Evolutionary conservation across 1,140 invertebrate species (phyloP).

Genomic region (Aradophagus sp.): DNA sequence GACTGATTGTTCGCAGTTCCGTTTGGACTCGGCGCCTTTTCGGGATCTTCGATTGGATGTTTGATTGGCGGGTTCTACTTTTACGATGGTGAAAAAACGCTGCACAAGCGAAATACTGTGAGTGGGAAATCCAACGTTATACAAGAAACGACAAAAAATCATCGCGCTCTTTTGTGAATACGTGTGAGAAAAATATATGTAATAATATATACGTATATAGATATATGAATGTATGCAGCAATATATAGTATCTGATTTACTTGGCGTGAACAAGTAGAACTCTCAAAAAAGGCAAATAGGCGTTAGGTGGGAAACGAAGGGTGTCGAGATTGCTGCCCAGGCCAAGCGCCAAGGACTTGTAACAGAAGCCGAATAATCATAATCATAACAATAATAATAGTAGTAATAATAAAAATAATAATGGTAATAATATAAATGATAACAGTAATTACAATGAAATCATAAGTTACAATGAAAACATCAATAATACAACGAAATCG

Average conservation of each 20-base stretch:
- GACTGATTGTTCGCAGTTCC: conserved; percentile 27
- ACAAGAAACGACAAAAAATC: conserved; percentile 66
- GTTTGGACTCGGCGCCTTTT: conserved; percentile 58
- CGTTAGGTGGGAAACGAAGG: conserved; percentile 58
- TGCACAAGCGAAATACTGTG: conserved; percentile 76
- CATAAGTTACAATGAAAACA: conserved; percentile 48
- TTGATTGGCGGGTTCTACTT: conserved; percentile 71
- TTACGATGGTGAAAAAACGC: conserved; percentile 74
- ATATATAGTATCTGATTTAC: conserved; percentile 58
- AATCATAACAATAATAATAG: conserved; percentile 44
- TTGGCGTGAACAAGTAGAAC: conserved; percentile 69
- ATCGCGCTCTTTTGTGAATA: conserved; percentile 56
- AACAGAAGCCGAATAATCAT: conserved; percentile 62
- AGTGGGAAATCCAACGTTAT: conserved; percentile 72
- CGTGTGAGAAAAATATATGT: conserved; percentile 60
- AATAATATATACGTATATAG: conserved; percentile 53
- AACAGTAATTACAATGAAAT: no score
- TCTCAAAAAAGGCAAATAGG: conserved; percentile 63
- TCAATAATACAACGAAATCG: conserved; percentile 64
- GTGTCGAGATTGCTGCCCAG: conserved; percentile 63
- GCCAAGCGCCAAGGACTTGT: conserved; percentile 64
- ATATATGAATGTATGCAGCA: conserved; percentile 51
- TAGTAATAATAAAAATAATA: conserved; percentile 14
- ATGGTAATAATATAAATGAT: background rate
- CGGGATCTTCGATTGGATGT: conserved; percentile 54